A percentile compares a stretch with the other conserved stretches of the same genome.
These are phyloP conservation scores for Matsumyia berberina DNA, from an alignment of 2,888 invertebrate species.

Conservation along the genomic window DNA sequence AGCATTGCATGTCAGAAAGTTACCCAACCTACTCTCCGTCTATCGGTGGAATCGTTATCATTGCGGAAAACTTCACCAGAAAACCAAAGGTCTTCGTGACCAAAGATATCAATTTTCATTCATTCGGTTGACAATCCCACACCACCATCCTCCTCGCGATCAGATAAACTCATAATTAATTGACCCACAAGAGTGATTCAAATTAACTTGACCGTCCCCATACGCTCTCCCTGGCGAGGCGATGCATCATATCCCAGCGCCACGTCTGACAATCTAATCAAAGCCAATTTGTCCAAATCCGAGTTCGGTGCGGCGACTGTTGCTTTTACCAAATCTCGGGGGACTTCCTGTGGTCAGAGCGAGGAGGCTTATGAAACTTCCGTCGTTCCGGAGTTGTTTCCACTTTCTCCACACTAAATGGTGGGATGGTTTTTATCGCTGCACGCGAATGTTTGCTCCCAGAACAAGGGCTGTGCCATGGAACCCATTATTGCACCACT, in stretches of 20 bases:
- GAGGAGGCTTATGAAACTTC: conserved; percentile 36
- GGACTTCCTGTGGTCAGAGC: conserved; percentile 58
- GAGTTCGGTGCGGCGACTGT: conserved; percentile 19
- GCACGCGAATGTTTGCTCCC: conserved; percentile 21
- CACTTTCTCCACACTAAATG: no score
- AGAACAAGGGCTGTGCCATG: conserved; percentile 10
- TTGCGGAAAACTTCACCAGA: conserved; percentile 21
- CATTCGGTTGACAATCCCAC: conserved; percentile 1
- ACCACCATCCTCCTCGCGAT: conserved; percentile 57
- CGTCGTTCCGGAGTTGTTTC: background rate
- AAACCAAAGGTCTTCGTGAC: conserved; percentile 56
- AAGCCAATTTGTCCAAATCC: conserved; percentile 61
- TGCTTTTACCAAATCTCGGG: conserved; percentile 19
- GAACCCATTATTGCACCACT: background rate
- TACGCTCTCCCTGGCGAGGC: conserved; percentile 22
- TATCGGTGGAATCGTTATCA: conserved; percentile 61
- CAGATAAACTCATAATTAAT: conserved; percentile 63
- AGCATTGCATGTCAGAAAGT: conserved; percentile 63
- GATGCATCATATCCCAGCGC: conserved; percentile 43
- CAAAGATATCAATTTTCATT: conserved; percentile 68
- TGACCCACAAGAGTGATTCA: conserved; percentile 65
- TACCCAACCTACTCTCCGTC: conserved; percentile 47
- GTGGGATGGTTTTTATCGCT: conserved; percentile 7
- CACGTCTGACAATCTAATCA: conserved; percentile 64
- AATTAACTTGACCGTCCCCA: conserved; percentile 63